phyloP scores from a whole-genome alignment of 2,113 vertebrate genomes.

The Hyla sarda region DNA sequence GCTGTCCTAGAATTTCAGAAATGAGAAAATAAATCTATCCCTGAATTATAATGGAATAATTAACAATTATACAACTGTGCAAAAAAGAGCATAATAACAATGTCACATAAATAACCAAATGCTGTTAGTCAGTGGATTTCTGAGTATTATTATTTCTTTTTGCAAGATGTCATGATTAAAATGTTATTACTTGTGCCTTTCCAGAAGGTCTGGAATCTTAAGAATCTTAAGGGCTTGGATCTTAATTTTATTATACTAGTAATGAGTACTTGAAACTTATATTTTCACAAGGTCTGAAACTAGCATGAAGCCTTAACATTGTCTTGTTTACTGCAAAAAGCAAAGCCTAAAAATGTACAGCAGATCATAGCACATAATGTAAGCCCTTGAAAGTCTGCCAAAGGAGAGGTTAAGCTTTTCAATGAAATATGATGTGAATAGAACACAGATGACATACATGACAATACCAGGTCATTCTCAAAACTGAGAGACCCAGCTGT shows the following conservation, averaged over 20 bases:
- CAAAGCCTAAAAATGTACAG: background rate
- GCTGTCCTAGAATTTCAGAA: conserved; percentile 21
- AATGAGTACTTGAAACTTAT: background rate
- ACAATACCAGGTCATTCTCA: background rate
- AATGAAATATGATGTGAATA: background rate
- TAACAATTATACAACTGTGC: conserved; percentile 46
- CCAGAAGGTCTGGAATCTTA: conserved; percentile 12
- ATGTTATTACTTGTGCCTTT: conserved; percentile 10
- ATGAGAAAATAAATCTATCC: conserved; percentile 39
- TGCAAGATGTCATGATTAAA: conserved; percentile 36
- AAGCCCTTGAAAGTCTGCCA: background rate
- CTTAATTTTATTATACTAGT: conserved; percentile 18
- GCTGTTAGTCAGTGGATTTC: background rate
- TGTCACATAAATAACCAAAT: conserved; percentile 35
- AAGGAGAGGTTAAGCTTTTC: background rate
- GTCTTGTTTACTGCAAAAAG: background rate
- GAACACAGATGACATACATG: background rate
- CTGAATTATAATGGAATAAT: conserved; percentile 50
- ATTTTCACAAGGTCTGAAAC: background rate
- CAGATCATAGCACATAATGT: background rate
- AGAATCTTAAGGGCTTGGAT: background rate
- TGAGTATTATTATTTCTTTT: conserved; percentile 33
- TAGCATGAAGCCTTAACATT: background rate
- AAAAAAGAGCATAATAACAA: conserved; percentile 36
- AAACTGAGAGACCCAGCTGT: background rate